Evolutionary conservation across 2,797 vertebrate genomes (phyloP).

Genomic region (Thalassophryne amazonica): DNA sequence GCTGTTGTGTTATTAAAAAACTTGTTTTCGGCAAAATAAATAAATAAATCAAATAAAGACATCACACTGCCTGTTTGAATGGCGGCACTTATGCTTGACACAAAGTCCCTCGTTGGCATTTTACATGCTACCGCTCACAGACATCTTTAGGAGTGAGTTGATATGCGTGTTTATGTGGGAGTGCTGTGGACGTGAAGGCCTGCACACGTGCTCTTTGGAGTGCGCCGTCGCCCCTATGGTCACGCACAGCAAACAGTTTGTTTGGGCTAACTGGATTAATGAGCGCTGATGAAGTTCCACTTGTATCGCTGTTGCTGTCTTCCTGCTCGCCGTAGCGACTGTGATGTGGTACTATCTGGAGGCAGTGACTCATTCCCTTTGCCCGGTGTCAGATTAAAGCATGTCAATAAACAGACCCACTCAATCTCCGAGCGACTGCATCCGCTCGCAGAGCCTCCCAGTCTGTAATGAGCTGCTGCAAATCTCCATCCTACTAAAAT

Average conservation of each 20-base stretch:
- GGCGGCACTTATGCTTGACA: slow-evolving; percentile 41
- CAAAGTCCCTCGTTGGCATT: slow-evolving; percentile 35
- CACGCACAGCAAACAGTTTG: slow-evolving; percentile 74
- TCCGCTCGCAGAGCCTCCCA: slow-evolving; percentile 67
- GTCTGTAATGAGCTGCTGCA: slow-evolving; percentile 80
- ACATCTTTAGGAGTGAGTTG: slow-evolving; percentile 43
- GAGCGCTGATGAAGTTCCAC: slow-evolving; percentile 79
- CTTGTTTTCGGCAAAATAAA: too few relatives aligned
- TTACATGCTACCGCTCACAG: slow-evolving; percentile 47
- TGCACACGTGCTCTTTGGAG: slow-evolving; percentile 66
- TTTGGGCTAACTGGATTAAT: slow-evolving; percentile 78
- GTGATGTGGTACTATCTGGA: slow-evolving; percentile 63
- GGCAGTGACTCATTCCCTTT: slow-evolving; percentile 77
- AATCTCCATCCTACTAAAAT: slow-evolving; percentile 77
- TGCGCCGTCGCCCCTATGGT: slow-evolving; percentile 50
- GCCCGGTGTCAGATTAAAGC: slow-evolving; percentile 81
- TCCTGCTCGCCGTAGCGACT: slow-evolving; percentile 65
- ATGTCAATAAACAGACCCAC: slow-evolving; percentile 82
- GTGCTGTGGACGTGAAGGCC: slow-evolving; percentile 40
- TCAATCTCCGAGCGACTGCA: slow-evolving; percentile 78
- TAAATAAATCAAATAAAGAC: too few relatives aligned
- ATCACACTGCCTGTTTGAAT: slow-evolving; percentile 28
- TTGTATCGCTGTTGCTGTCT: slow-evolving; percentile 59
- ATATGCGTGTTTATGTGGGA: slow-evolving; percentile 20
- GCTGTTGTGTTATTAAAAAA: slow-evolving; percentile 58